Conservation (phyloP, 2,113 vertebrate genomes). For the Apteryx owenii region DNA sequence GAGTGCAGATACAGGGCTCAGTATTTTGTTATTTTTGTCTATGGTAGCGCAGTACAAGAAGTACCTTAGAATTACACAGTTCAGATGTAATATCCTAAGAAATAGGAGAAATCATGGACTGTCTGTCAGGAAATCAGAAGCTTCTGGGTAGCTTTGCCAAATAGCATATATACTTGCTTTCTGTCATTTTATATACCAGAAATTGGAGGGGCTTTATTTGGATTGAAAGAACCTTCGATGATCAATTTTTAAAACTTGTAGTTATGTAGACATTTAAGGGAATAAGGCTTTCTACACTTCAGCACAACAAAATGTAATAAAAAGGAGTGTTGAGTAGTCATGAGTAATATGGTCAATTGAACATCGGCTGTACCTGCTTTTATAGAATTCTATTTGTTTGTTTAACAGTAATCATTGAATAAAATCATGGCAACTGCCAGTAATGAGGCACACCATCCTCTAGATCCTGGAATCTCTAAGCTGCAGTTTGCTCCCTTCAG, state of each 20-base stretch:
- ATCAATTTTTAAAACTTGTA: not conserved
- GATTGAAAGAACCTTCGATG: not conserved
- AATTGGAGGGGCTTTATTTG: not conserved
- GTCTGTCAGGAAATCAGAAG: not conserved
- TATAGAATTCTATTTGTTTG: not conserved
- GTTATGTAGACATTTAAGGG: not conserved
- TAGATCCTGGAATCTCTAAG: slow-evolving; percentile 59
- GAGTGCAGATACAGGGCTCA: not conserved
- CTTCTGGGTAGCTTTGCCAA: not conserved
- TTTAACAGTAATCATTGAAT: not conserved
- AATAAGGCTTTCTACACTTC: not conserved
- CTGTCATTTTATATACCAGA: not conserved
- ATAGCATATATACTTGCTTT: not conserved
- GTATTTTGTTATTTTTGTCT: not conserved
- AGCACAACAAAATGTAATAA: not conserved
- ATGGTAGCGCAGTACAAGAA: not conserved
- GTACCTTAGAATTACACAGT: not conserved
- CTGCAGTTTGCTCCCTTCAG: slow-evolving; percentile 95
- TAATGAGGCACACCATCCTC: not conserved
- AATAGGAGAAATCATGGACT: not conserved
- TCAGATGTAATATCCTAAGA: not conserved
- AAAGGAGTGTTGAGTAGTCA: not conserved
- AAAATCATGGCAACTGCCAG: slow-evolving; percentile 74
- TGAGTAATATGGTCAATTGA: no score
- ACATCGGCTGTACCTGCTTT: not conserved